Base-by-base conservation (phyloP, 2,797 vertebrate species). In the Melanogrammus aeglefinus region DNA sequence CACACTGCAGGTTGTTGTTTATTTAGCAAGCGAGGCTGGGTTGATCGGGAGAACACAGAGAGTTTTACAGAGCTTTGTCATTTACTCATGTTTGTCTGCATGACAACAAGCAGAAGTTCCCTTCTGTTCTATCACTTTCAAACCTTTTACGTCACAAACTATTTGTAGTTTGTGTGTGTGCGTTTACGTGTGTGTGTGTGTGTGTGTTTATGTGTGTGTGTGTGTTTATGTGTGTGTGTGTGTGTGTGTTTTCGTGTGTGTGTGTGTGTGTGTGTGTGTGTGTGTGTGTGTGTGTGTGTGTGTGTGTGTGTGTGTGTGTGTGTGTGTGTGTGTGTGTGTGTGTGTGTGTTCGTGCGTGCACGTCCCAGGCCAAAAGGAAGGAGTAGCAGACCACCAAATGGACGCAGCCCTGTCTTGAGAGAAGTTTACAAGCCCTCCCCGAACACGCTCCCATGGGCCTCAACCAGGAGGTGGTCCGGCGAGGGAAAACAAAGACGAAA, bases 401-500 rank as follows among this genome's bases (percentile, higher is more conserved):
- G 24, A 27, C 9, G 36, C 10, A 6, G 21, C 38, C 38, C n/a
- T 24, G 24, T 44, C 70, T 31, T 33, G 29, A 24, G 70, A 35
- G 70, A 29, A 12, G 69, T 12, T 12, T 70, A 21, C 69, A 10
- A 72, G 31, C 70, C 6, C 70, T 35, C n/a, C 29, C 70, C 12
- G 4, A 72, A 7, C 29, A 9, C 1, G 57, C 51, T 57, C 51
- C 27, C 9, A 3, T 8, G 57, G 57, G 31, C 29, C 79, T 77
- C 77, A 86, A 79, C 85, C 51, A 86, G 86, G 88, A 27, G 91
- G 88, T 90, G 90, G 89, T 92, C 91, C 79, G 10, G 21, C 7
- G 29, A 82, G 85, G 79, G 76, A 80, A 90, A 90, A 90, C 84
- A 90, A 76, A 83, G 79, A 81, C 21, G 14, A 41, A 18, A 36